These are phyloP conservation scores for Procambarus clarkii DNA, from an alignment of 1,140 invertebrate genomes.

Conservation along the genomic window DNA sequence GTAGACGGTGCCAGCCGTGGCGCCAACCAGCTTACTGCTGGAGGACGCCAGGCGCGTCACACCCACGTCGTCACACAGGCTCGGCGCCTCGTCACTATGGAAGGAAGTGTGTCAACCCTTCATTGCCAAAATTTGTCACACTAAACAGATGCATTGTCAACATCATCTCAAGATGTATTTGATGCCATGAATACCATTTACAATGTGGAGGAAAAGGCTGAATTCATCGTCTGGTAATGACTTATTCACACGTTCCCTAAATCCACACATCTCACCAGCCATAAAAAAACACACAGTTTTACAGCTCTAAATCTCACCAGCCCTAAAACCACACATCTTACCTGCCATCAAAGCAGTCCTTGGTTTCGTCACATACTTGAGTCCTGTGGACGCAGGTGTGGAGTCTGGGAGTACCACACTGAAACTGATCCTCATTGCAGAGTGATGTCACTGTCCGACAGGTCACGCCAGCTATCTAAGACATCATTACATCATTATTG, in stretches of 20 bases:
- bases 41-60: constrained; percentile 38
- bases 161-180: too few species aligned
- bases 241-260: too few species aligned
- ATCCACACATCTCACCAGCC: too few species aligned
- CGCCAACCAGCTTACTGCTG: not conserved
- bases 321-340: not conserved
- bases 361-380: constrained; percentile 83
- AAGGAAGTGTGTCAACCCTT: too few species aligned
- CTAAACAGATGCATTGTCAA: too few species aligned
- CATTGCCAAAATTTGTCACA: too few species aligned
- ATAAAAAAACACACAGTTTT: too few species aligned
- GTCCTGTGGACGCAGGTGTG: constrained; percentile 79
- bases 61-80: constrained; percentile 60
- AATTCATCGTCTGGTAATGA: too few species aligned
- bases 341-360: constrained; percentile 82
- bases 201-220: too few species aligned
- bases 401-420: constrained; percentile 20
- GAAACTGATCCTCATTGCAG: constrained; percentile 38
- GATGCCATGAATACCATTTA: too few species aligned
- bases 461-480: constrained; percentile 66
- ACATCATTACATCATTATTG: too few species aligned
- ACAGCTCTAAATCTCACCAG: too few species aligned
- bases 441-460: constrained; percentile 17
- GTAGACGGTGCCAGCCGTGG: constrained; percentile 83
- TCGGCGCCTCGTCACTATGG: constrained; percentile 77